Conservation (phyloP, 2,888 invertebrate genomes). For the Drosophila mulleri region DNA sequence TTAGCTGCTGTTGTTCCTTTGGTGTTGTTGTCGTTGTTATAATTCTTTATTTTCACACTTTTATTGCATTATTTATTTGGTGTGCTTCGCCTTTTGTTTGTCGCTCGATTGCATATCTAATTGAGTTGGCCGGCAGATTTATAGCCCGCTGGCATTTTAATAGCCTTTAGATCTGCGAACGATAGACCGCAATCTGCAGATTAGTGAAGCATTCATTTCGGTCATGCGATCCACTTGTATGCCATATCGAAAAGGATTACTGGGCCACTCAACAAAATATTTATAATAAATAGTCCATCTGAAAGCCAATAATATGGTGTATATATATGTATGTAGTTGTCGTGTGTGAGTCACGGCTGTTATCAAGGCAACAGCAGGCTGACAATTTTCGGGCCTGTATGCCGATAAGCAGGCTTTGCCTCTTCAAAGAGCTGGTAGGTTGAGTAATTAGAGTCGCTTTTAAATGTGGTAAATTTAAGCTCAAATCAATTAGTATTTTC, state of each 20-base stretch:
- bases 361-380: neutral
- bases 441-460: slow-evolving; percentile 1
- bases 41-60: slow-evolving; percentile 56
- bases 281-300: slow-evolving; percentile 1
- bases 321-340: too few species aligned
- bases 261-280: neutral
- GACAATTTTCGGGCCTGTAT: neutral
- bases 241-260: neutral
- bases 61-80: slow-evolving; percentile 59
- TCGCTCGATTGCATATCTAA: slow-evolving; percentile 59
- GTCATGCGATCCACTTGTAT: slow-evolving; percentile 13
- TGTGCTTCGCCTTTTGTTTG: slow-evolving; percentile 33
- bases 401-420: neutral
- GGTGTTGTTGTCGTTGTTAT: slow-evolving; percentile 3
- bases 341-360: neutral
- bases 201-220: slow-evolving; percentile 27
- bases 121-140: slow-evolving; percentile 58
- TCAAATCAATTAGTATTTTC: neutral
- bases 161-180: slow-evolving; percentile 23
- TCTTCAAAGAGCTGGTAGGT: neutral
- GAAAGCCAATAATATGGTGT: too few species aligned
- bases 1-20: neutral
- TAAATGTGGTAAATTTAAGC: neutral
- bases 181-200: slow-evolving; percentile 34
- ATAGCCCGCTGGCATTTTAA: slow-evolving; percentile 47